phyloP scores from a whole-genome alignment of 2,888 invertebrate species.

The Drosophila meridionalis region DNA sequence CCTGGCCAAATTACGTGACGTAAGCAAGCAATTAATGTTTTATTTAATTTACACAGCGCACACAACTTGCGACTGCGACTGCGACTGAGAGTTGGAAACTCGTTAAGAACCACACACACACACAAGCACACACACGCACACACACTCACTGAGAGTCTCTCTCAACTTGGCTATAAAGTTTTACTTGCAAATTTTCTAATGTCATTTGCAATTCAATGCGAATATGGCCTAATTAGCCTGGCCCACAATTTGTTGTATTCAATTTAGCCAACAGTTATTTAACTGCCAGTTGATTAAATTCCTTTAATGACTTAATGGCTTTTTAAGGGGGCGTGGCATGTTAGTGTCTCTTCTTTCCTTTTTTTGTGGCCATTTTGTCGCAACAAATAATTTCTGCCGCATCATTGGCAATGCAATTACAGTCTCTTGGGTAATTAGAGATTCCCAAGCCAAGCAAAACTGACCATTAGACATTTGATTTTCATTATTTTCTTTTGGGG shows the following conservation, averaged over 20 bases:
- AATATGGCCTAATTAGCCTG: slow-evolving; percentile 64
- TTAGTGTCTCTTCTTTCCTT: not conserved
- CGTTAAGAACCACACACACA: slow-evolving; percentile 49
- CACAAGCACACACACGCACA: slow-evolving; percentile 10
- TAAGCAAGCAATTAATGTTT: slow-evolving; percentile 66
- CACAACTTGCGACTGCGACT: slow-evolving; percentile 32
- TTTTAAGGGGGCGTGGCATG: slow-evolving; percentile 12
- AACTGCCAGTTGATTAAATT: slow-evolving; percentile 43
- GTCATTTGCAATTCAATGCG: slow-evolving; percentile 71
- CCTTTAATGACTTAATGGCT: slow-evolving; percentile 71
- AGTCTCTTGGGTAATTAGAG: slow-evolving; percentile 64
- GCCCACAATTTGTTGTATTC: slow-evolving; percentile 24
- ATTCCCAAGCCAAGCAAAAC: slow-evolving; percentile 4
- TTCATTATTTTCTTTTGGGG: not conserved
- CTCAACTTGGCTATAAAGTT: slow-evolving; percentile 33
- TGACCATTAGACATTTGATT: slow-evolving; percentile 30
- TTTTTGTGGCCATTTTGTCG: slow-evolving; percentile 8
- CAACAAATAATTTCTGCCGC: slow-evolving; percentile 69
- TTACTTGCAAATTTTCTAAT: slow-evolving; percentile 49
- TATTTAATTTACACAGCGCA: slow-evolving; percentile 63
- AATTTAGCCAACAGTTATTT: slow-evolving; percentile 31
- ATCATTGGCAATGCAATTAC: slow-evolving; percentile 76
- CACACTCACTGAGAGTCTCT: slow-evolving; percentile 14
- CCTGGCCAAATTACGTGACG: slow-evolving; percentile 36
- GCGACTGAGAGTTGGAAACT: slow-evolving; percentile 37